Conservation (phyloP, 30 jellyfish, hydroid and myxozoan genomes). For the Phacellophora camtschatica region DNA sequence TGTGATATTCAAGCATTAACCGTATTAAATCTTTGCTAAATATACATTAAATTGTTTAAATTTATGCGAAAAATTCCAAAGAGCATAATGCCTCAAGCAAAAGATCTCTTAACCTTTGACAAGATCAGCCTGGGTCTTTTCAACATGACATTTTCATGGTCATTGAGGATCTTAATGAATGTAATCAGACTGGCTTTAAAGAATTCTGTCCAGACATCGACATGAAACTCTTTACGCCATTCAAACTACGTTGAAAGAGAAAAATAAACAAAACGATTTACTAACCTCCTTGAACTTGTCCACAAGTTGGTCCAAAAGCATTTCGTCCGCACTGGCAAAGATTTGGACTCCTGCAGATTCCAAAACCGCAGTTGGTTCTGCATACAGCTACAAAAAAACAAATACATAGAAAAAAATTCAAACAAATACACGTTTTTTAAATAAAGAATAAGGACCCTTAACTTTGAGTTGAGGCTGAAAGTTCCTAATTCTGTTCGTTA, state of each 20-base stretch:
- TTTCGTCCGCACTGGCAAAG: constrained; percentile 90
- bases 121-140: not conserved
- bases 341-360: constrained; percentile 93
- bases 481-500: too few relatives aligned
- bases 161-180: too few relatives aligned
- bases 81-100: constrained; percentile 1
- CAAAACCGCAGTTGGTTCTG: constrained; percentile 90
- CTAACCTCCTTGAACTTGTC: constrained; percentile 33
- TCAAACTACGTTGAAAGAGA: too few relatives aligned
- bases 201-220: too few relatives aligned
- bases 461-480: too few relatives aligned
- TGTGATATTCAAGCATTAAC: too few relatives aligned
- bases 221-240: too few relatives aligned
- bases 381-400: constrained; percentile 61
- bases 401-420: not conserved
- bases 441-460: too few relatives aligned
- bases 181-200: too few relatives aligned
- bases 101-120: not conserved
- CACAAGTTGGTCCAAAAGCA: constrained; percentile 79
- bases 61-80: constrained; percentile 10
- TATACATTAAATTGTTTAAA: not conserved
- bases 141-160: too few relatives aligned
- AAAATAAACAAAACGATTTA: too few relatives aligned
- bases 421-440: not conserved
- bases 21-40: not conserved